phyloP scores from a whole-genome alignment of 2,888 invertebrate genomes.

The Hemicrepidius hirtus region DNA sequence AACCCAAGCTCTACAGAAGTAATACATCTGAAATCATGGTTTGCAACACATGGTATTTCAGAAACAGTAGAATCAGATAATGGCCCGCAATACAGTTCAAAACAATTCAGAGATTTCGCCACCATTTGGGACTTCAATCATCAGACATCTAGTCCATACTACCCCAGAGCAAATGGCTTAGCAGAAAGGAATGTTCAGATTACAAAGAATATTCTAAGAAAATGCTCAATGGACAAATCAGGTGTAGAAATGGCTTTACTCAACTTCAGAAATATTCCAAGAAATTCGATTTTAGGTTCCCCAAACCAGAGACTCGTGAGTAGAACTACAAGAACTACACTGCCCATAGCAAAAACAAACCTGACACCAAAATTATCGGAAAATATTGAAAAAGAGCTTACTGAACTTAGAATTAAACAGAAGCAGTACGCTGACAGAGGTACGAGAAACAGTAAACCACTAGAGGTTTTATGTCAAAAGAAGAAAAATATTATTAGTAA shows the following conservation, averaged over 20 bases:
- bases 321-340: no score
- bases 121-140: slow-evolving; percentile 30
- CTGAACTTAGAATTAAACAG: no score
- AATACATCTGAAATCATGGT: slow-evolving; percentile 37
- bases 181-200: slow-evolving; percentile 23
- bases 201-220: slow-evolving; percentile 26
- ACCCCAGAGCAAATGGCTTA: slow-evolving; percentile 33
- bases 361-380: no score
- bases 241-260: slow-evolving; percentile 18
- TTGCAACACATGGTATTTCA: no score
- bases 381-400: no score
- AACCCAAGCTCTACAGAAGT: slow-evolving; percentile 19
- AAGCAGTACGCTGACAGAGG: no score
- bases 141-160: slow-evolving; percentile 39
- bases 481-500: no score
- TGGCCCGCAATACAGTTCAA: slow-evolving; percentile 34
- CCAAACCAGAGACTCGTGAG: not conserved
- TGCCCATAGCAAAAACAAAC: no score
- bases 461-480: no score
- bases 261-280: not conserved
- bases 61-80: slow-evolving; percentile 34
- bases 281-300: not conserved
- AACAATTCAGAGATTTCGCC: slow-evolving; percentile 34
- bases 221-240: slow-evolving; percentile 20
- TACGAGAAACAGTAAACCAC: no score